Evolutionary conservation across 92 coral and sea anemone genomes (phyloP), one percentile per base, ranked within the genome.

Genomic region (Zoanthus gigantus): DNA sequence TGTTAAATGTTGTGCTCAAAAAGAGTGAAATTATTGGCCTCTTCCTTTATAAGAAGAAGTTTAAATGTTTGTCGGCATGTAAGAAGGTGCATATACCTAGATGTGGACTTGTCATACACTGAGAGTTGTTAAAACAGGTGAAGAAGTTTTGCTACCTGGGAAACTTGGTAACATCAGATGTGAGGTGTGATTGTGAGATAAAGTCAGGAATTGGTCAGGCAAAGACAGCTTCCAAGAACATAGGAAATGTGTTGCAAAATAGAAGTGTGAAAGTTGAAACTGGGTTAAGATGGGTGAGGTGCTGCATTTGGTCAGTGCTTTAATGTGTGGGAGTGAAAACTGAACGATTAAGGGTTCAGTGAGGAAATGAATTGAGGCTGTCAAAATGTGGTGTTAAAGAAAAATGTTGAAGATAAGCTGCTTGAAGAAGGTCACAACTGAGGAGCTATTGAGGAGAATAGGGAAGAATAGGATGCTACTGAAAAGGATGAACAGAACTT

Each of bases 151-250:
- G 29, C 1, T 78, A 78, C 0, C 69, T 78, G 63, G 63, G 83
- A 15, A 31, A 13, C 16, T 31, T 30, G 28, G 7, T 78, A 11
- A 63, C 30, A 15, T 57, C 46, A 16, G 46, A 56, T 31, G 83
- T 60, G 44, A 78, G 67, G 52, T 17, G 83, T 45, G 44, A 47
- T 47, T 18, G 18, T 7, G 83, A 78, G 52, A 78, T 78, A 69
- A 45, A 31, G 37, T 2, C 68, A 78, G 53, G 83, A 48, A 53
- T 78, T 48, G 30, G 15, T 30, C 30, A 53, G 15, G 65, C 83
- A 2, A 78, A 37, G 53, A 18, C 67, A 16, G 31, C 34, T 30
- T 78, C 53, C 53, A 23, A 53, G 29, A 78, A 16, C 50, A 78
- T 78, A 69, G 28, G 56, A 29, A 31, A 78, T 23, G 44, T 78